Evolutionary conservation across 2,797 vertebrate genomes (phyloP).

Genomic region (Cuniculus paca): DNA sequence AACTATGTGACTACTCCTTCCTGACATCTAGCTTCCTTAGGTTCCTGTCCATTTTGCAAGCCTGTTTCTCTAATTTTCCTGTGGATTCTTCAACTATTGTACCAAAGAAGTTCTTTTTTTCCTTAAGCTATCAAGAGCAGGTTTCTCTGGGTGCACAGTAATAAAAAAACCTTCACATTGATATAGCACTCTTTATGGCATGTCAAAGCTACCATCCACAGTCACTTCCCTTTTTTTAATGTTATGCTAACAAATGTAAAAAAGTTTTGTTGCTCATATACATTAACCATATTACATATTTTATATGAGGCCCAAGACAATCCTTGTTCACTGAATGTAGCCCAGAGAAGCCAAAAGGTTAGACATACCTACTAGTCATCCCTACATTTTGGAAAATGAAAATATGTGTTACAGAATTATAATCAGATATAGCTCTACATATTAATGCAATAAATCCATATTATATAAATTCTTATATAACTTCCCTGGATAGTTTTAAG

Average conservation of each 20-base stretch:
- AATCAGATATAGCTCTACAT: not conserved
- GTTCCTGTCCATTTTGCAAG: not conserved
- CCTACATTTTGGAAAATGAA: constrained; percentile 33
- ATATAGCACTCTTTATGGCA: not conserved
- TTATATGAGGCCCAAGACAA: not conserved
- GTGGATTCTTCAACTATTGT: constrained; percentile 16
- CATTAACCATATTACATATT: not conserved
- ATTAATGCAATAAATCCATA: not conserved
- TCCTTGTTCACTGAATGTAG: not conserved
- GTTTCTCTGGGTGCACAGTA: constrained; percentile 32
- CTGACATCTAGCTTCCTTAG: not conserved
- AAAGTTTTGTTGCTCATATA: not conserved
- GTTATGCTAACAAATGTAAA: not conserved
- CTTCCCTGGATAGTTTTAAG: constrained; percentile 13
- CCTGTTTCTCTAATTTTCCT: constrained; percentile 4
- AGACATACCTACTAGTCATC: not conserved
- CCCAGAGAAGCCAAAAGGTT: not conserved
- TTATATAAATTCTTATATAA: constrained; percentile 5
- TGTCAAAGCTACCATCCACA: not conserved
- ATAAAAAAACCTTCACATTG: not conserved
- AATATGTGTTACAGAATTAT: not conserved
- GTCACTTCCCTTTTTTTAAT: not conserved
- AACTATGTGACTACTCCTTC: not conserved
- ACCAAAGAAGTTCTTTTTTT: constrained; percentile 8
- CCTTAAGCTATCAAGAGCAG: not conserved